phyloP scores from a whole-genome alignment of 1,140 invertebrate species.

The Augochlora pura region DNA sequence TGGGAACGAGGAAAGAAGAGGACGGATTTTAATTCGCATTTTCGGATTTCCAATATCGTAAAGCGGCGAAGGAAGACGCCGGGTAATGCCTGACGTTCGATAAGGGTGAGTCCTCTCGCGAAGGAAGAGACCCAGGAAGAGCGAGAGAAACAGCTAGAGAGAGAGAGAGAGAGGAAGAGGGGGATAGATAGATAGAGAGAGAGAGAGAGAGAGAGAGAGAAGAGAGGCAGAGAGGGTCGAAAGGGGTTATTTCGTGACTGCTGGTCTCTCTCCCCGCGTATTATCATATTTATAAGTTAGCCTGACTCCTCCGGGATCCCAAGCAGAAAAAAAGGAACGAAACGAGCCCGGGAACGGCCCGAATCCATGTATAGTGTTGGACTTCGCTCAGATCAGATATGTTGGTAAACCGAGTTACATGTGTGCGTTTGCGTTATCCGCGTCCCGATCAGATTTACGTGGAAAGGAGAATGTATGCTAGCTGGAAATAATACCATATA shows the following conservation, averaged over 20 bases:
- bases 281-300: slow-evolving; percentile 76
- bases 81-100: slow-evolving; percentile 65
- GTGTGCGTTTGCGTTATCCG: neutral
- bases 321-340: slow-evolving; percentile 53
- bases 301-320: slow-evolving; percentile 55
- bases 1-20: slow-evolving; percentile 22
- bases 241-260: slow-evolving; percentile 74
- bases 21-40: slow-evolving; percentile 72
- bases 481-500: neutral
- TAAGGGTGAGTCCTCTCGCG: slow-evolving; percentile 56
- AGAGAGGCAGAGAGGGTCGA: slow-evolving; percentile 57
- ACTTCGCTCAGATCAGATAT: slow-evolving; percentile 31
- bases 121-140: neutral
- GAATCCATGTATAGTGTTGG: slow-evolving; percentile 38
- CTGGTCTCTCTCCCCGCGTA: slow-evolving; percentile 64
- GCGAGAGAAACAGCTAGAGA: slow-evolving; percentile 30
- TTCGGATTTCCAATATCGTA: slow-evolving; percentile 74
- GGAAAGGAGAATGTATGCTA: neutral
- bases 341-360: slow-evolving; percentile 27
- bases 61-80: slow-evolving; percentile 63
- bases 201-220: slow-evolving; percentile 18
- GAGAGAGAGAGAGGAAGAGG: slow-evolving; percentile 51
- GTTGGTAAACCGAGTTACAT: slow-evolving; percentile 3
- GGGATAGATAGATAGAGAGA: too few species aligned
- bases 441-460: neutral